Percentiles rank a stretch among this genome's conserved stretches.
Evolutionary conservation across 2,888 invertebrate species (phyloP).

Genomic region (Altica lythri): DNA sequence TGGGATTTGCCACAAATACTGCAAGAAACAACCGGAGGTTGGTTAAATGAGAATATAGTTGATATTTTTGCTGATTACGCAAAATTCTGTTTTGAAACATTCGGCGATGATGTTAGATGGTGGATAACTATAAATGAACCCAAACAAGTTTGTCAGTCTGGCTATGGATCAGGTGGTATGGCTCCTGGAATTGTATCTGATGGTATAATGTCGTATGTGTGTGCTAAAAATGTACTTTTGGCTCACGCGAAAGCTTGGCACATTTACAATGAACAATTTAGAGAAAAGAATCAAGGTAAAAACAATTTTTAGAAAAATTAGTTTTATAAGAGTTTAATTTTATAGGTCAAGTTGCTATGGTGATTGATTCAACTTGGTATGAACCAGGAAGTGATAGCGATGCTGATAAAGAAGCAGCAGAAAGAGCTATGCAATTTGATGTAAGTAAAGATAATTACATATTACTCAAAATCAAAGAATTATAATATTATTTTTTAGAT

Average conservation of each 20-base stretch:
- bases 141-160: conserved; percentile 42
- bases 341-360: conserved; percentile 43
- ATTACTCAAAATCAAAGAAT: neutral
- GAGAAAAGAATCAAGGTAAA: conserved; percentile 38
- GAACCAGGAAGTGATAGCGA: conserved; percentile 35
- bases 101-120: conserved; percentile 58
- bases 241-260: conserved; percentile 69
- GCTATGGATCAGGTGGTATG: conserved; percentile 44
- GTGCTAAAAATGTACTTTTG: conserved; percentile 65
- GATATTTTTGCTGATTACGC: conserved; percentile 71
- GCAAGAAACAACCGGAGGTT: conserved; percentile 62
- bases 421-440: conserved; percentile 36
- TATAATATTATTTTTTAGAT: conserved; percentile 31
- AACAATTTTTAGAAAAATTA: no score
- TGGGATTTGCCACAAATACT: conserved; percentile 35
- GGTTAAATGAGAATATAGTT: conserved; percentile 64
- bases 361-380: conserved; percentile 36
- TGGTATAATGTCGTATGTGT: conserved; percentile 65
- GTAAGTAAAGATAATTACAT: conserved; percentile 30
- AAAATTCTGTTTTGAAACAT: conserved; percentile 49
- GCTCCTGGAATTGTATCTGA: conserved; percentile 49
- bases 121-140: conserved; percentile 65
- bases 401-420: conserved; percentile 34
- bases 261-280: conserved; percentile 64
- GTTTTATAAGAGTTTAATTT: no score